Base-by-base conservation (phyloP, 1,140 invertebrate genomes). In the Panagrolaimus sp. region DNA sequence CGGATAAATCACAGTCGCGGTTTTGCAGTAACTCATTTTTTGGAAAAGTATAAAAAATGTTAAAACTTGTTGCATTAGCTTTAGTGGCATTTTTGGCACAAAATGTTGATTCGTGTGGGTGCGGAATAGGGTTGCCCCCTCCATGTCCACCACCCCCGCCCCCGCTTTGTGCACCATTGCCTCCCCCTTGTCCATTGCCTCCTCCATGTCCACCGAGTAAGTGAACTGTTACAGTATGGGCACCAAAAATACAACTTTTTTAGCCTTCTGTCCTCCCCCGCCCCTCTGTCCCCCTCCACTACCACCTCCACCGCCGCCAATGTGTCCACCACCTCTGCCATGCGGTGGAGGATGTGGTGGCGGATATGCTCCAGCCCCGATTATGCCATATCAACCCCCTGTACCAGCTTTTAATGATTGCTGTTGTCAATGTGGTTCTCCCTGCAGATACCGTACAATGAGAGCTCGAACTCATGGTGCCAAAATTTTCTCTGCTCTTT, bases 381-480 rank as follows among this genome's bases (percentile, higher is more conserved):
- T 74, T 7, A 71, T 69, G 32, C 43, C 24, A n/a, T 71, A 67
- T 67, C 47, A 17, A n/a, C 17, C 28, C 15, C 63, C 26, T 14
- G 14, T 21, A 62, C 65, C 73, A 64, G 52, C 75, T 46, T 76
- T 75, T 63, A 71, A 69, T 17, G 62, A 78, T 71, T 68, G 77
- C 70, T 81, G 80, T 55, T 83, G 80, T 68, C 68, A 77, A 44
- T 83, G 82, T 48, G 73, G 73, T 32, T 72, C 76, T 24, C 79
- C 81, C 17, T 82, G 80, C 48, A 55, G 71, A 68, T 82, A 71
- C 69, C 47, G 73, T 15, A 66, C 77, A 8, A 32, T 47, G 46
- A 55, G 80, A 65, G 77, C 70, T 38, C 67, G 73, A 52, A 83
- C 73, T 26, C 80, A 82, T 63, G 80, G 80, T 47, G 68, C 75